Conservation (phyloP, 2,888 invertebrate species). For the Enoplolaimus lenunculus region DNA sequence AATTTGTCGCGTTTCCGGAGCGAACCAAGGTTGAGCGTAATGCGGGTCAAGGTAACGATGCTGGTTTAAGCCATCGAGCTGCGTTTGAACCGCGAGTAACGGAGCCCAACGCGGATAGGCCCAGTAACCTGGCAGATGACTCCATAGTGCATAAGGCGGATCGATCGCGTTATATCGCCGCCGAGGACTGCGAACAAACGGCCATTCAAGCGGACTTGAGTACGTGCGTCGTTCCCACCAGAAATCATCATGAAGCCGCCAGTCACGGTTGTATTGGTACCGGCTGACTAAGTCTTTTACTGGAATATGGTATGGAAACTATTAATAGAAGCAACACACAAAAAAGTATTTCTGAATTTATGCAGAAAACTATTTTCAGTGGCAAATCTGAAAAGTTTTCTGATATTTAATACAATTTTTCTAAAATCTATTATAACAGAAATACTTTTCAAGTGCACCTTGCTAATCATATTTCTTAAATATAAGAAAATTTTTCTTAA, state of each 20-base stretch:
- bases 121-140: constrained; percentile 4
- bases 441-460: too few relatives aligned
- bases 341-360: too few relatives aligned
- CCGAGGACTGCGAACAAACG: background rate
- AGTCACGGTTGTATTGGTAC: constrained; percentile 5
- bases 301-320: background rate
- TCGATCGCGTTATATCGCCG: constrained; percentile 17
- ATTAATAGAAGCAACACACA: background rate
- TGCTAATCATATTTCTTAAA: too few relatives aligned
- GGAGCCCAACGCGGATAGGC: constrained; percentile 11
- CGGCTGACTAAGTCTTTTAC: background rate
- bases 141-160: constrained; percentile 5
- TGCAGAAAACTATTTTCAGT: too few relatives aligned
- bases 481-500: too few relatives aligned
- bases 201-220: constrained; percentile 18
- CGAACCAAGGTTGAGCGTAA: constrained; percentile 8
- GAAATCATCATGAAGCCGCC: constrained; percentile 14
- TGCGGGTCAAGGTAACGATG: constrained; percentile 5
- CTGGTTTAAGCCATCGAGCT: background rate
- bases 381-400: too few relatives aligned
- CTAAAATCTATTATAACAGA: too few relatives aligned
- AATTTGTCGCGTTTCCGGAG: background rate
- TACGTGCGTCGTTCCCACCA: constrained; percentile 17
- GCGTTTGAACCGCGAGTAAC: background rate
- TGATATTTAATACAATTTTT: too few relatives aligned